These are phyloP conservation scores for Drosophila bifasciata DNA, from an alignment of 1,140 invertebrate genomes.

Conservation along the genomic window DNA sequence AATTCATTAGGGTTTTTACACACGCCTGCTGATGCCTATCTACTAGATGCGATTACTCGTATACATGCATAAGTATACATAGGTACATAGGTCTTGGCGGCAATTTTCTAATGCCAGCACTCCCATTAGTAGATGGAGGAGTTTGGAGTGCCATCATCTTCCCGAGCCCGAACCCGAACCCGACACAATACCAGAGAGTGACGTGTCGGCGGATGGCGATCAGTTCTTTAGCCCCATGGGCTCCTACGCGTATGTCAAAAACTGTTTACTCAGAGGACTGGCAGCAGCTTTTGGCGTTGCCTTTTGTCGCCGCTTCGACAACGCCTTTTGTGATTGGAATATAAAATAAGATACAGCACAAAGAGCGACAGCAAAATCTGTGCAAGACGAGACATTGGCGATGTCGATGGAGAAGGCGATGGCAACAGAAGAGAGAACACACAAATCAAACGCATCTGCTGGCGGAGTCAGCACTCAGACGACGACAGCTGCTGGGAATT, in stretches of 20 bases:
- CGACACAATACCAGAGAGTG: slow-evolving; percentile 21
- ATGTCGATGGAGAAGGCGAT: no score
- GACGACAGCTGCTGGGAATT: slow-evolving; percentile 71
- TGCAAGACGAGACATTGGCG: slow-evolving; percentile 38
- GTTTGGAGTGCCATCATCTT: not conserved
- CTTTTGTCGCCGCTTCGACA: slow-evolving; percentile 78
- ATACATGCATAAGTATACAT: no score
- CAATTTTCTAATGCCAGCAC: slow-evolving; percentile 26
- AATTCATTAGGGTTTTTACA: slow-evolving; percentile 27
- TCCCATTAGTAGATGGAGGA: slow-evolving; percentile 3
- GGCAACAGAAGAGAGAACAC: slow-evolving; percentile 21
- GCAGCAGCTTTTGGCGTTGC: slow-evolving; percentile 68
- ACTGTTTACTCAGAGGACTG: slow-evolving; percentile 56
- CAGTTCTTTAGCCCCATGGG: slow-evolving; percentile 52
- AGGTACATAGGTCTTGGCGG: not conserved
- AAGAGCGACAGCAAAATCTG: slow-evolving; percentile 52
- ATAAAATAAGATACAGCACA: slow-evolving; percentile 70
- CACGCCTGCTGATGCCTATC: slow-evolving; percentile 33
- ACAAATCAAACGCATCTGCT: slow-evolving; percentile 80
- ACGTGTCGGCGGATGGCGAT: slow-evolving; percentile 64
- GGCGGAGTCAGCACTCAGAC: slow-evolving; percentile 45
- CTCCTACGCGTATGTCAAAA: slow-evolving; percentile 48
- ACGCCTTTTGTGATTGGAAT: slow-evolving; percentile 81
- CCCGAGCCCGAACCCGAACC: no score
- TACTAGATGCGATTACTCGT: no score